phyloP scores from a whole-genome alignment of 2,113 vertebrate species.

The Crotalus horridus region DNA sequence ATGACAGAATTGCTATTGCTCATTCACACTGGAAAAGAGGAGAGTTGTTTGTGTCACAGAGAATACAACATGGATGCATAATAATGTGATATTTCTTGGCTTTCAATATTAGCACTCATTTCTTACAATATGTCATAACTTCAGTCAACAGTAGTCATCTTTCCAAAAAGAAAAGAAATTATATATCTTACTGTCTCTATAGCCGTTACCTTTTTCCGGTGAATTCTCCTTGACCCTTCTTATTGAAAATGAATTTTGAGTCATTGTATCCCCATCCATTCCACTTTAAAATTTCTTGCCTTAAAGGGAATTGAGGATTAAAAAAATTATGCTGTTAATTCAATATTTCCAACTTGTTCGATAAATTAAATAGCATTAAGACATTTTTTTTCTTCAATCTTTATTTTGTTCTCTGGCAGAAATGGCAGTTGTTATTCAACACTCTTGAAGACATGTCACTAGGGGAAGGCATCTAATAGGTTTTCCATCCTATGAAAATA shows the following conservation, averaged over 20 bases:
- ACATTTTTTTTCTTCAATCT: background rate
- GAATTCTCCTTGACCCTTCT: constrained; percentile 95
- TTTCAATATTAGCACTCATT: constrained; percentile 7
- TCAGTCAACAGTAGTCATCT: background rate
- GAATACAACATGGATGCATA: background rate
- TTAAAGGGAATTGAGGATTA: constrained; percentile 51
- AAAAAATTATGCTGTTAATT: background rate
- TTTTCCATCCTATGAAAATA: background rate
- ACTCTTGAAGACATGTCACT: background rate
- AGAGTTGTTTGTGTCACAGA: background rate
- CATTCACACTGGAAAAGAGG: background rate
- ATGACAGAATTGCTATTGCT: background rate
- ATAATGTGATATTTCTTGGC: background rate
- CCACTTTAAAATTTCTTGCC: constrained; percentile 98
- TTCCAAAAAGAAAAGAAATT: constrained; percentile 25
- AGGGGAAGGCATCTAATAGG: background rate
- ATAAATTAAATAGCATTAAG: background rate
- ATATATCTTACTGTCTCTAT: background rate
- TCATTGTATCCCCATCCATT: constrained; percentile 99
- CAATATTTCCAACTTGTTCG: background rate
- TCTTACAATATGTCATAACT: background rate
- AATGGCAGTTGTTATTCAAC: background rate
- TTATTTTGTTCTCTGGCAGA: background rate
- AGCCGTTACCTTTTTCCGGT: constrained; percentile 87
- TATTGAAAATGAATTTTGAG: constrained; percentile 92